Percentiles rank a stretch among this genome's conserved stretches.
phyloP scores from a whole-genome alignment of 2,113 vertebrate genomes.

The Thamnaconus septentrionalis region DNA sequence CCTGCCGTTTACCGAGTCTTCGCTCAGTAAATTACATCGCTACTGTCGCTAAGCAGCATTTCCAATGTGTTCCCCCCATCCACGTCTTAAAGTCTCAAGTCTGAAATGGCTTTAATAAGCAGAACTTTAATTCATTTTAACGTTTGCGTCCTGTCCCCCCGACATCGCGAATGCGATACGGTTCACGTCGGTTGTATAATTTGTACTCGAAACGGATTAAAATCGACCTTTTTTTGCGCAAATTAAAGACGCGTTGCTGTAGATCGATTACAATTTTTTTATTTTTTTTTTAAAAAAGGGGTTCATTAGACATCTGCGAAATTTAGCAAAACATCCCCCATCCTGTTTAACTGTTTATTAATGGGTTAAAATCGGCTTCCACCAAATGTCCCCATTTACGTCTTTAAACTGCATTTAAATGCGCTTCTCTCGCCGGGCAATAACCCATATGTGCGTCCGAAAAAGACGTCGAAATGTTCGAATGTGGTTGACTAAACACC shows the following conservation, averaged over 20 bases:
- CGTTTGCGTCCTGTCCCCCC: neutral
- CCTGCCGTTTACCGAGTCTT: no score
- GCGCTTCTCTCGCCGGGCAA: conserved; percentile 24
- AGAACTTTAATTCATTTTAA: neutral
- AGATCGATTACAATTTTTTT: neutral
- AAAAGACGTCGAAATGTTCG: conserved; percentile 28
- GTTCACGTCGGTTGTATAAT: neutral
- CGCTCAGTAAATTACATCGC: no score
- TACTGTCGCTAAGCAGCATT: no score
- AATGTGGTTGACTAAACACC: conserved; percentile 53
- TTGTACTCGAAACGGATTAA: neutral
- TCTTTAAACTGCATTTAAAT: neutral
- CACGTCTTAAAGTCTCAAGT: no score
- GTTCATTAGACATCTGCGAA: neutral
- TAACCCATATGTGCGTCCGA: conserved; percentile 30
- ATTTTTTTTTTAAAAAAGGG: no score
- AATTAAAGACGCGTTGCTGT: neutral
- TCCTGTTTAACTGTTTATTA: neutral
- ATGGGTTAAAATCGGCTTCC: no score
- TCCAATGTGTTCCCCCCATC: no score
- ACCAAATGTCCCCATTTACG: no score
- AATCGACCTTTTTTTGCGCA: conserved; percentile 8
- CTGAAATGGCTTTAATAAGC: no score
- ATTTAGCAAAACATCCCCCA: neutral
- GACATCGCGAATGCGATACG: neutral